Evolutionary conservation across 2,888 invertebrate species (phyloP), one percentile per base, ranked within the genome.

Genomic region (Dioctria linearis): DNA sequence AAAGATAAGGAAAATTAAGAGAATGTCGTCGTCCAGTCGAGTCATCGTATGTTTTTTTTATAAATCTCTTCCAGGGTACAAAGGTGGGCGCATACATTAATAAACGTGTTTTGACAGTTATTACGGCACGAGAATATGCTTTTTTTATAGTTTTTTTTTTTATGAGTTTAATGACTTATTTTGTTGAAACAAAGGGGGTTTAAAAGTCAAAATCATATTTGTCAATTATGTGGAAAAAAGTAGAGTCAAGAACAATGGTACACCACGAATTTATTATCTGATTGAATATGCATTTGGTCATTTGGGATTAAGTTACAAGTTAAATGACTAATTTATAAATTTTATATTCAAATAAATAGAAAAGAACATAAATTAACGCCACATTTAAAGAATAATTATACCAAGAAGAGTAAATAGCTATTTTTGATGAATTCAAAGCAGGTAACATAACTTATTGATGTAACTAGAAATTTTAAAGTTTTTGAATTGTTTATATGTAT

Each of bases 101-200:
- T 54, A 54, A 54, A 54, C 54, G 54, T 54, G 54, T 54, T 54
- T 54, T 54, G 54, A 11, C 11, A n/a, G 54, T n/a, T 11, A 54
- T 4, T 54, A 11, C 3, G 54, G 54, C 54, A 54, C 54, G 54
- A 54, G 54, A 8, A 8, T 46, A 46, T n/a, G 54, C 4, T 8
- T 54, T 54, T 54, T 54, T 54, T 4, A 11, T 54, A 54, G 54
- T 11, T 54, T 54, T 11, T 54, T 11, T 54, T 54, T 11, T 54
- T 11, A 54, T 11, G 11, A 54, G 54, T 54, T 54, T 54, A 54
- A 54, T 54, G 54, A 54, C 54, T 54, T 54, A n/a, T 8, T 54
- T 54, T 8, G 11, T 4, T 11, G 54, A 54, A 2, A 46, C 54
- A 54, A 54, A 1, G 11, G 54, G 54, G 4, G 2, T 4, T 54